Base-by-base conservation (phyloP, 1,140 invertebrate species). In the Eumeta japonica region DNA sequence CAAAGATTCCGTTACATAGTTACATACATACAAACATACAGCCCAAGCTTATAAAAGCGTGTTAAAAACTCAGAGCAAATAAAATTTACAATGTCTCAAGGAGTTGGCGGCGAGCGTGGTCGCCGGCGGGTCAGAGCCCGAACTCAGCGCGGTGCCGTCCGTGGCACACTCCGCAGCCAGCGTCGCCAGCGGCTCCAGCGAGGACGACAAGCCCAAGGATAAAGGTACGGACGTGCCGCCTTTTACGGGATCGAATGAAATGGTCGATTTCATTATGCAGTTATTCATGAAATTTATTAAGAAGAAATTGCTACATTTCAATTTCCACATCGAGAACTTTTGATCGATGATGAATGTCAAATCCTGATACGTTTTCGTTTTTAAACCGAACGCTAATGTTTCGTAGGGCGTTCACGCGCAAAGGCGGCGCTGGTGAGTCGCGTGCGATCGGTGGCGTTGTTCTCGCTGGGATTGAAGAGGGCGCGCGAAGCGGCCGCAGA, bases 391-490 rank as follows among this genome's bases (percentile, higher is more conserved):
- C n/a, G 20, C n/a, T 24, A 24, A 24, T 7, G 19, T 15, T n/a
- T 38, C 4, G 10, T 46, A 72, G 65, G 63, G 38, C 65, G 65
- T 5, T 70, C 83, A 2, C 75, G 86, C 20, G 84, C 86, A 0
- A 86, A 85, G 42, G 84, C 86, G 31, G 82, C 81, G 43, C 58
- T 90, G 29, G 87, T 90, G 67, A 90, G 90, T 59, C 79, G 88
- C 30, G 88, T 88, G 3, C 76, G 87, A 7, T 88, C 86, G 1
- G 88, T 90, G 16, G 88, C 87, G 5, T 87, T 90, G 45, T 90
- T 90, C 62, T 89, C 88, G 1, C 62, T 90, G 14, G 89, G 88
- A 35, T 57, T 90, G 33, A 85, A 88, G 41, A 85, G 88, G 45
- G 77, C 86, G 19, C 74, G 88, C 28, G 87, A 88, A 13, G 77